Percentiles rank a stretch among this genome's conserved stretches.
phyloP scores from a whole-genome alignment of 1,140 invertebrate genomes.

The Drosophila suzukii region DNA sequence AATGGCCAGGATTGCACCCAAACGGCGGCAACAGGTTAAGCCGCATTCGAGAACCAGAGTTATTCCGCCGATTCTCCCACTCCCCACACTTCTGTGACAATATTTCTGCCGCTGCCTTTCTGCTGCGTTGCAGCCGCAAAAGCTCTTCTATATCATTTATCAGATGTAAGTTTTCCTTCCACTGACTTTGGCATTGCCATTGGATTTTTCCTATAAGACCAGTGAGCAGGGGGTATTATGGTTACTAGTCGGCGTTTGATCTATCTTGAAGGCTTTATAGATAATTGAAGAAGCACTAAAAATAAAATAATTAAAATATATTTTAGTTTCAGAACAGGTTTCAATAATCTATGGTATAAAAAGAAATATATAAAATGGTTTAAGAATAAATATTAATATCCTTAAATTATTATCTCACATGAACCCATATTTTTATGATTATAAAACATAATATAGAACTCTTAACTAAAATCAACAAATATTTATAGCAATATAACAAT shows the following conservation, averaged over 20 bases:
- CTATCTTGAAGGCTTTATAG: too few species aligned
- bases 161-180: constrained; percentile 75
- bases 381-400: too few species aligned
- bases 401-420: too few species aligned
- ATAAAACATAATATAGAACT: too few species aligned
- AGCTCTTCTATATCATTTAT: constrained; percentile 78
- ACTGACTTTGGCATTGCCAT: constrained; percentile 66
- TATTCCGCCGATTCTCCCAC: constrained; percentile 6
- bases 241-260: neutral
- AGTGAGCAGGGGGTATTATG: neutral
- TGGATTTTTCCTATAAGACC: constrained; percentile 18
- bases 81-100: constrained; percentile 53
- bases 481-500: neutral
- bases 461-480: too few species aligned
- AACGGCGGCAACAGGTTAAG: constrained; percentile 53
- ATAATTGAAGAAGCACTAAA: too few species aligned
- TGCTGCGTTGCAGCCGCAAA: constrained; percentile 38
- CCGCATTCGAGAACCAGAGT: constrained; percentile 23
- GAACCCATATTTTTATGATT: too few species aligned
- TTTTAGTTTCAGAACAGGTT: too few species aligned
- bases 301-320: too few species aligned
- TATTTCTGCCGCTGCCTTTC: constrained; percentile 51
- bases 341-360: too few species aligned
- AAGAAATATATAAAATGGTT: too few species aligned
- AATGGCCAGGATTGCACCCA: constrained; percentile 52